Evolutionary conservation across 2,888 invertebrate genomes (phyloP), one percentile per base, ranked within the genome.

Genomic region (Temnothorax rugatulus): DNA sequence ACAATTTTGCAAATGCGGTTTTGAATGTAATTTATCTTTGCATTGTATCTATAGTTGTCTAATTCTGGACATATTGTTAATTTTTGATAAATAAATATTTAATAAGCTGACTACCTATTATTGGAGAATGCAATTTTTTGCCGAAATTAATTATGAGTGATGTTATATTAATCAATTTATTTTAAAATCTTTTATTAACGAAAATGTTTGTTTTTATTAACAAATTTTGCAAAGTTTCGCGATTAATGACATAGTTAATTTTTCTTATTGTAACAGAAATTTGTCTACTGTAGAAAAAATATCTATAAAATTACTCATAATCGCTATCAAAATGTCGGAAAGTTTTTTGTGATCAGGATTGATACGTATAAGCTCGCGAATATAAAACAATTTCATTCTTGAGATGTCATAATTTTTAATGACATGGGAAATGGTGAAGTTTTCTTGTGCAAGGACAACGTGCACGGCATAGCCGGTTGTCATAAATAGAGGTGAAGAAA

Each of bases 401-500:
- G 11, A 25, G 64, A 54, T 21, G 8, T 52, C 13, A 34, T 29
- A 52, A 18, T 13, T 29, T 54, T 52, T 68, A 68, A 47, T 25
- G 18, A 44, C 13, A 54, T 15, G 25, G 25, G 52, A 73, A 73
- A 57, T 4, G 29, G 15, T 25, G 2, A 29, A 44, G 7, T 59
- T 41, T 74, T 44, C n/a, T 74, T 29, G 44, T n/a, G 44, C 44
- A 54, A 54, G 54, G 29, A 41, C 52, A 57, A 8, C 29, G 38
- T n/a, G 34, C 13, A 59, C 18, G 7, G 29, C 50, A 57, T 34
- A 47, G 79, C 84, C 83, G 86, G 82, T 83, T 57, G 50, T 89
- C 76, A 59, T 84, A 87, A 77, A 63, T 64, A 21, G 54, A 59
- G 29, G 44, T n/a, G 47, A 4, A 34, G 21, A 47, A n/a, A 15